Evolutionary conservation across 2,888 invertebrate genomes (phyloP), one percentile per base, ranked within the genome.

Genomic region (Polyommatus iphigenia): DNA sequence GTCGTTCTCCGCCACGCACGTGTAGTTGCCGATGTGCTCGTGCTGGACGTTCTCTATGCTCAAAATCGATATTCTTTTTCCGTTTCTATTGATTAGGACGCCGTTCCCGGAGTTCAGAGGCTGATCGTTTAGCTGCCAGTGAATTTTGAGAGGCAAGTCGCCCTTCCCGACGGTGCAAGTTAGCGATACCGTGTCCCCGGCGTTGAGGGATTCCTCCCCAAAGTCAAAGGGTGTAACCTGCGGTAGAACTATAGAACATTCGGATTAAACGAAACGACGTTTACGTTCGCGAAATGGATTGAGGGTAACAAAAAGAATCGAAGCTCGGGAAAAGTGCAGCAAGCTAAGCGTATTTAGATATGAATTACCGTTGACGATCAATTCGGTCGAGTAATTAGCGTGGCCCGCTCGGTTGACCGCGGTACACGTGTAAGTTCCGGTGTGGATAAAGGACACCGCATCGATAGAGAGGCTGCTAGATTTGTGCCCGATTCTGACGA

Each of bases 191-290:
- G 96, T 95, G 86, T 97, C 97, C 79, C 97, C 96, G 80, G 96
- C 96, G 85, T 97, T 96, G 71, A 95, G 92, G 80, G 95, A 94
- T 81, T 96, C 96, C 84, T 97, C 96, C 78, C 97, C 97, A 87
- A 97, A 97, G 86, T 96, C 95, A 86, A 97, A 97, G 76, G 96
- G 96, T 79, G 96, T 95, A 84, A 98, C 97, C 95, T 97, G 97
- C 80, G 97, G 97, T 84, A 96, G 94, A 89, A 97, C 97, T 97
- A 91, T 72, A 80, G 80, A 77, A 79, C 80, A 62, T 18, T 41
- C 57, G 10, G 10, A 29, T 78, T 78, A 73, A 29, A 32, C 41
- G 41, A 72, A 20, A 46, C 29, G 72, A 77, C 29, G 32, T 67
- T 67, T 29, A 24, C 78, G 32, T 76, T 71, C 3, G 36, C 62